A percentile compares a stretch with the other conserved stretches of the same genome.
Conservation (phyloP, 2,797 vertebrate species). For the Denticeps clupeoides region DNA sequence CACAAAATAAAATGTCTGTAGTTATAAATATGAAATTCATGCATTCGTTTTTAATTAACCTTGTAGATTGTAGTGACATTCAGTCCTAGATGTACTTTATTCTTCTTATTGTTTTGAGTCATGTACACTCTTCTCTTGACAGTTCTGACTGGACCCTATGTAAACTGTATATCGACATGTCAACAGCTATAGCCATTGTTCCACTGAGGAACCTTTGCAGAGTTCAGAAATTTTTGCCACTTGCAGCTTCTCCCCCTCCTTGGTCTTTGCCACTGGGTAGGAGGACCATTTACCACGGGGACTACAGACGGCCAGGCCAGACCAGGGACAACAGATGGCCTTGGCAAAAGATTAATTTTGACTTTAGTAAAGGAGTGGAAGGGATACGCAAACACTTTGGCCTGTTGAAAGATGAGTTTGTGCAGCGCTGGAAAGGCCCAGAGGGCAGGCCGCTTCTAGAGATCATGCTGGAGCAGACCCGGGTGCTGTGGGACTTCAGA, state of each 20-base stretch:
- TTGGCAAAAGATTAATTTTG: conserved; percentile 59
- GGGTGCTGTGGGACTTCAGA: conserved; percentile 78
- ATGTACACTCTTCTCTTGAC: too few species aligned
- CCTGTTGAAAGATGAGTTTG: conserved; percentile 61
- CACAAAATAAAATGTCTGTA: too few species aligned
- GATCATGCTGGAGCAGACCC: conserved; percentile 72
- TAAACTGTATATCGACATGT: conserved; percentile 40
- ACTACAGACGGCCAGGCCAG: conserved; percentile 68
- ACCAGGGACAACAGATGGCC: conserved; percentile 44
- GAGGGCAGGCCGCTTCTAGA: conserved; percentile 52
- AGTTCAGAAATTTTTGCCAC: conserved; percentile 19
- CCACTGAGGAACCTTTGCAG: conserved; percentile 28
- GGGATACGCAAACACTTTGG: conserved; percentile 62
- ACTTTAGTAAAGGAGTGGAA: conserved; percentile 63
- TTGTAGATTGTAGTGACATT: too few species aligned
- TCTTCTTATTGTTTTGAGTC: too few species aligned
- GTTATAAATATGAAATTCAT: too few species aligned
- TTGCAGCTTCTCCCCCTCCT: conserved; percentile 14
- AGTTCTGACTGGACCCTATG: too few species aligned
- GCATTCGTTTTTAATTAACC: too few species aligned
- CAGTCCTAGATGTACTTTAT: too few species aligned
- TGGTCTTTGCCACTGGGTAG: conserved; percentile 16
- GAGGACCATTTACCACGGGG: conserved; percentile 30
- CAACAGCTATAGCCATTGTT: conserved; percentile 26
- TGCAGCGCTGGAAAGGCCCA: conserved; percentile 52